Conservation (phyloP, 1,140 invertebrate species). For the Wasmannia auropunctata region DNA sequence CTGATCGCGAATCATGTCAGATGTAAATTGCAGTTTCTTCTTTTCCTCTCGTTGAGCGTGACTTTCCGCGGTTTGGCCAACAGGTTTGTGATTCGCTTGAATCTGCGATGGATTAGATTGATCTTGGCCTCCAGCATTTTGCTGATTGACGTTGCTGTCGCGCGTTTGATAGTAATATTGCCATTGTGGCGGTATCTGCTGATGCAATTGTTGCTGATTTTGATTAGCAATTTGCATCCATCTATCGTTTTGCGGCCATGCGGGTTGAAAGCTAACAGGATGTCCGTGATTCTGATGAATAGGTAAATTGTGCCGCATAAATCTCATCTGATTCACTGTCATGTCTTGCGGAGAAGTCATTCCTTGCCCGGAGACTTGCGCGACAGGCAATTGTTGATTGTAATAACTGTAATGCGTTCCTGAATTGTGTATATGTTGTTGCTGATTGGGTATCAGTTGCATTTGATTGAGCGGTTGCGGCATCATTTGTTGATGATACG, state of each 20-base stretch:
- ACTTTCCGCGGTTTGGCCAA: background rate
- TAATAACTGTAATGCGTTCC: background rate
- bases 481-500: slow-evolving; percentile 53
- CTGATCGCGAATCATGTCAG: slow-evolving; percentile 79
- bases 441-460: slow-evolving; percentile 1
- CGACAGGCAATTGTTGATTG: background rate
- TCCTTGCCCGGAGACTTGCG: background rate
- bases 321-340: slow-evolving; percentile 24
- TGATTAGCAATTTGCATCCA: background rate
- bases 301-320: background rate
- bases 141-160: background rate
- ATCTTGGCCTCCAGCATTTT: background rate
- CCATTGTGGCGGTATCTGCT: background rate
- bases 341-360: slow-evolving; percentile 67
- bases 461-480: slow-evolving; percentile 26
- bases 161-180: background rate
- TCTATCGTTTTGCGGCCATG: background rate
- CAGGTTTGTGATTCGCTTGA: background rate
- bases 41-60: background rate
- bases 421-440: background rate
- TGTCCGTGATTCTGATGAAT: background rate
- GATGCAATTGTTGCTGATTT: slow-evolving; percentile 27
- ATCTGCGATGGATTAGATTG: background rate
- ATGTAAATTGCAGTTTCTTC: slow-evolving; percentile 69
- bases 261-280: background rate